Evolutionary conservation across 2,113 vertebrate species (phyloP).

Genomic region (Chaenogobius annularis): DNA sequence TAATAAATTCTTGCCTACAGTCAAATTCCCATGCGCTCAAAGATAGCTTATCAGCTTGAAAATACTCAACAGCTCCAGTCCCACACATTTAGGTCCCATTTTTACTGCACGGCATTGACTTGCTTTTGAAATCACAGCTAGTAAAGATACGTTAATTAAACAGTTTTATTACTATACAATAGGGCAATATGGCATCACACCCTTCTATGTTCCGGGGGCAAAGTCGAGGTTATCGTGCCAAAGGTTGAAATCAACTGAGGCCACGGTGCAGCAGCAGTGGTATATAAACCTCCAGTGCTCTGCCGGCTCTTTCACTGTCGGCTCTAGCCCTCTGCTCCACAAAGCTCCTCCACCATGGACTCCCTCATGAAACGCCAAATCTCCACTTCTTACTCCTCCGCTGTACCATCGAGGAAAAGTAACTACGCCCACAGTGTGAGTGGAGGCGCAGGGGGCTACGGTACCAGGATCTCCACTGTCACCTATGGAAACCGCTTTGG

Average conservation of each 20-base stretch:
- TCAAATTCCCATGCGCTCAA: background rate
- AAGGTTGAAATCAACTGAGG: conserved; percentile 52
- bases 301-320: conserved; percentile 21
- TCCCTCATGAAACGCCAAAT: conserved; percentile 12
- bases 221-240: conserved; percentile 38
- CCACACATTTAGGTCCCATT: background rate
- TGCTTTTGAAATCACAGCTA: conserved; percentile 3
- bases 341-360: conserved; percentile 43
- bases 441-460: conserved; percentile 70
- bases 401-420: no score
- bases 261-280: conserved; percentile 46
- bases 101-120: background rate
- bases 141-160: conserved; percentile 19
- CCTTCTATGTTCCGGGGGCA: conserved; percentile 34
- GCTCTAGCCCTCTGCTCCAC: conserved; percentile 24
- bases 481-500: conserved; percentile 31
- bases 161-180: conserved; percentile 12
- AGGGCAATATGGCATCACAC: background rate
- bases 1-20: background rate
- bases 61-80: background rate
- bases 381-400: background rate
- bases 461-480: conserved; percentile 61
- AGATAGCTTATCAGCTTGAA: conserved; percentile 1
- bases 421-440: conserved; percentile 60
- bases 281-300: conserved; percentile 44